phyloP scores from a whole-genome alignment of 2,113 vertebrate genomes.

The Brachirus orientalis region DNA sequence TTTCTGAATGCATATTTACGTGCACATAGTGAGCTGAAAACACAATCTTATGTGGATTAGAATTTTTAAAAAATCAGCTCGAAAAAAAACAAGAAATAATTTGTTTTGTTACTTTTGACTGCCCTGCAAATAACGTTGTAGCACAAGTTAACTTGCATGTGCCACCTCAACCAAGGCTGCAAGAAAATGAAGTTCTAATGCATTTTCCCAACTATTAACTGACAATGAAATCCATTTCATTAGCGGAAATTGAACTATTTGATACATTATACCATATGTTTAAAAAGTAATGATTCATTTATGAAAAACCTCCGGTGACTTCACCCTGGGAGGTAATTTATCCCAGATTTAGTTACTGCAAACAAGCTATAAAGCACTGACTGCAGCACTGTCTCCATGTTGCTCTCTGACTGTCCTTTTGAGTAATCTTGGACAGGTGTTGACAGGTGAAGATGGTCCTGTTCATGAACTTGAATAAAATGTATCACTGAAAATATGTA shows the following conservation, averaged over 20 bases:
- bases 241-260: too few species aligned
- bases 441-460: too few species aligned
- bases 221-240: background rate
- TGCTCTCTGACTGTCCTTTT: background rate
- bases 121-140: background rate
- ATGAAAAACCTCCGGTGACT: too few species aligned
- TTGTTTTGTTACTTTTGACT: background rate
- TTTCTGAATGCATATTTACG: conserved; percentile 12
- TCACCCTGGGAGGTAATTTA: too few species aligned
- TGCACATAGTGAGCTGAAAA: background rate
- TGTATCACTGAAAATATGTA: too few species aligned
- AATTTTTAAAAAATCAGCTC: background rate
- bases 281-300: too few species aligned
- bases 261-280: too few species aligned
- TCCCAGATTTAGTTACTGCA: too few species aligned
- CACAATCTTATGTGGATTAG: background rate
- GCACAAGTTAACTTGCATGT: background rate
- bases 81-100: background rate
- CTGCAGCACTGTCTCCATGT: background rate
- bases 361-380: too few species aligned
- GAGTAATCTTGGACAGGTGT: too few species aligned
- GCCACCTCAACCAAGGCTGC: background rate
- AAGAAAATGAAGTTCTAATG: conserved; percentile 11
- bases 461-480: too few species aligned
- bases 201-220: conserved; percentile 11